Evolutionary conservation across 2,888 invertebrate species (phyloP).

Genomic region (Hypsopygia costalis): DNA sequence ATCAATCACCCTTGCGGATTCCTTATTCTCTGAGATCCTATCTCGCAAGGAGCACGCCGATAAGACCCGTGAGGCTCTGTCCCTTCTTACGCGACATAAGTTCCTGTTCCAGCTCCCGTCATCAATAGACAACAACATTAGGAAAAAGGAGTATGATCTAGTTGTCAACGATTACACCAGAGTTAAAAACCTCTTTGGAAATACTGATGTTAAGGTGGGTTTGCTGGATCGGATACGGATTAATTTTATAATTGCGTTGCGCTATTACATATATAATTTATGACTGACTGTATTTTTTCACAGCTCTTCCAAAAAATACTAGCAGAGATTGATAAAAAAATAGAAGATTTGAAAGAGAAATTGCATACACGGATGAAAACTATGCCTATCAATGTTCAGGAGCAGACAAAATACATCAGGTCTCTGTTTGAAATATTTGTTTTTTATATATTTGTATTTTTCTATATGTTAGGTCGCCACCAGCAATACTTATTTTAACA

Average conservation of each 20-base stretch:
- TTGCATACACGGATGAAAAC: slow-evolving; percentile 91
- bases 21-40: slow-evolving; percentile 95
- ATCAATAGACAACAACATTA: slow-evolving; percentile 95
- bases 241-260: not conserved
- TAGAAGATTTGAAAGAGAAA: slow-evolving; percentile 89
- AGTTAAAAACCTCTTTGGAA: slow-evolving; percentile 96
- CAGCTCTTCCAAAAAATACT: slow-evolving; percentile 93
- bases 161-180: slow-evolving; percentile 98
- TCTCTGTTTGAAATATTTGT: no score
- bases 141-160: slow-evolving; percentile 96
- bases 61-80: slow-evolving; percentile 95
- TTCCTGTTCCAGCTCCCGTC: slow-evolving; percentile 98
- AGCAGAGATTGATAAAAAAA: slow-evolving; percentile 94
- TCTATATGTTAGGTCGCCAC: no score
- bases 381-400: slow-evolving; percentile 95
- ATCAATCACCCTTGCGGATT: slow-evolving; percentile 94
- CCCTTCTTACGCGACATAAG: slow-evolving; percentile 94
- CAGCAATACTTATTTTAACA: no score
- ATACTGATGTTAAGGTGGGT: slow-evolving; percentile 90
- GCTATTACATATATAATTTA: no score
- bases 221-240: slow-evolving; percentile 2
- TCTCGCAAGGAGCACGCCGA: slow-evolving; percentile 96
- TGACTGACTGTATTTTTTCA: slow-evolving; percentile 12
- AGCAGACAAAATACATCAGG: slow-evolving; percentile 96
- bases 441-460: no score